Evolutionary conservation across 2,797 vertebrate genomes (phyloP), one percentile per base, ranked within the genome.

Genomic region (Nyctalus aviator): DNA sequence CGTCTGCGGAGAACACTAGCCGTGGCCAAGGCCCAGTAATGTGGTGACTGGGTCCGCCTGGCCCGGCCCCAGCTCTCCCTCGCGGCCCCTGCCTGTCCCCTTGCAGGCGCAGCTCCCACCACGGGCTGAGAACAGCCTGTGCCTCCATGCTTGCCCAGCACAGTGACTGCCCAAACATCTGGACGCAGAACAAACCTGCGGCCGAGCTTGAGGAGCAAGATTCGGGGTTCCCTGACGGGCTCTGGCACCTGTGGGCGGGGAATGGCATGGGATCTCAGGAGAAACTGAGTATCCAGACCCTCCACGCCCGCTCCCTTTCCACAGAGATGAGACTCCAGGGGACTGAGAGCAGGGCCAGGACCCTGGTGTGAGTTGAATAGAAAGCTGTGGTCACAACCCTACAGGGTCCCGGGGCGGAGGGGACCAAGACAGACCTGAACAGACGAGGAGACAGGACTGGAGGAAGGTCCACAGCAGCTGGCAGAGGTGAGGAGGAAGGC

Each of bases 31-130:
- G 71, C 57, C 21, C 3, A 8, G 48, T 14, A 20, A 64, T 0
- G 8, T 3, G 9, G 76, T 10, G 8, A 23, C 55, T 2, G 44
- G 4, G 62, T 17, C 64, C 14, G 0, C 9, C 8, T 10, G 59
- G 66, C 25, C 46, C 25, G 64, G 41, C 20, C 35, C 20, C 6
- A 8, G 44, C 14, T n/a, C 50, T 71, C 46, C 53, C 20, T 0
- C 4, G 9, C 0, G 1, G n/a, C 27, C 35, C 41, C 32, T 0
- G 25, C 62, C 27, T 30, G 3, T 25, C 2, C 13, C 32, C 68
- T n/a, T 8, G 21, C 69, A 48, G 0, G 0, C 37, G 59, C 20
- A 7, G 78, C 59, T 64, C 4, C 73, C 48, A 12, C 6, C 30
- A 8, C 68, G n/a, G 5, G 30, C 79, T 6, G 4, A 35, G 71